Base-by-base conservation (phyloP, 2,113 vertebrate species). In the Collichthys lucidus region DNA sequence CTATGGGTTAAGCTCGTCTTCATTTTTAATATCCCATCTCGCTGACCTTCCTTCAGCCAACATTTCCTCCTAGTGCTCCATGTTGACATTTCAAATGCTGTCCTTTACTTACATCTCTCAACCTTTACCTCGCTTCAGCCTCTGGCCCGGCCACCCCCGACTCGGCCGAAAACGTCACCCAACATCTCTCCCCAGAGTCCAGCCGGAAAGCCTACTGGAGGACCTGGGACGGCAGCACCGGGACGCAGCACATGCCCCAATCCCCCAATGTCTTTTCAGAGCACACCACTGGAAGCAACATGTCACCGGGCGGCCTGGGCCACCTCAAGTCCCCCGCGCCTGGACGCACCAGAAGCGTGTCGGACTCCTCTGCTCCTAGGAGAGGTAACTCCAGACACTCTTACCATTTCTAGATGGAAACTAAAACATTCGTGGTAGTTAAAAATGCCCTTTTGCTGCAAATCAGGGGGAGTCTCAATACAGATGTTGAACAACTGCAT, bases 61-160 rank as follows among this genome's bases (percentile, higher is more conserved):
- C 59, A 66, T 64, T 69, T 56, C 44, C 76, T 83, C 24, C 50
- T 29, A 8, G 46, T 47, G 35, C 62, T 83, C 46, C 26, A 3
- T 52, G 16, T 71, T 87, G 80, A 83, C 84, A 87, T 87, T 86
- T 83, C 4, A 16, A 19, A 47, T 0, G 8, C 46, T 77, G 57
- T 80, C 64, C 74, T 65, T 75, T 65, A 79, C 77, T 77, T 42
- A 73, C 49, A 16, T 3, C n/a, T 79, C 56, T 24, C 15, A 69
- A 69, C 49, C 52, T 71, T 86, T 66, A 29, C 64, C 46, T 71
- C 1, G 0, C 63, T n/a, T 79, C 85, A 99, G 97, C 97, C 59
- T 99, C 97, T 0, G 97, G 97, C 52, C 97, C 98, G 17, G 97
- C 96, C 61, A 99, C 98, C 40, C 98, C 98, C 0, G 98, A 99